phyloP scores from a whole-genome alignment of 2,113 vertebrate genomes.

The Vulpes lagopus region DNA sequence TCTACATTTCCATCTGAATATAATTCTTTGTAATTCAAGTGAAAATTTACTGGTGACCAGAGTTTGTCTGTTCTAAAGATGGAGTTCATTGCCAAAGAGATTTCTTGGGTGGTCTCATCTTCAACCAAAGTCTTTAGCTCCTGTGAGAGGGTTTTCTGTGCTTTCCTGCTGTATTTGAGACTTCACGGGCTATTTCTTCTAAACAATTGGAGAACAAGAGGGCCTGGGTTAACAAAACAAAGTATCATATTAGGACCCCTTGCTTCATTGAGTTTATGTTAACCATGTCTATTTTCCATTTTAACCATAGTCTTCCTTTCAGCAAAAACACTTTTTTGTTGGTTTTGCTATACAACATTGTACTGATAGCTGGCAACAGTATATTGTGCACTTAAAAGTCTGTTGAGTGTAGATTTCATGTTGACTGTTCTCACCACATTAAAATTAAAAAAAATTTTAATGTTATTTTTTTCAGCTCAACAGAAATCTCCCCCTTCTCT shows the following conservation, averaged over 20 bases:
- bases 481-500: not conserved
- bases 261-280: not conserved
- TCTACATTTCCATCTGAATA: conserved; percentile 59
- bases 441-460: not conserved
- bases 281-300: not conserved
- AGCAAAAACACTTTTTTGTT: not conserved
- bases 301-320: not conserved
- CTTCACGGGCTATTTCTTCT: conserved; percentile 20
- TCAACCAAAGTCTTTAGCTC: not conserved
- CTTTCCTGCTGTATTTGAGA: not conserved
- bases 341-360: not conserved
- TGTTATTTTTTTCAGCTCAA: not conserved
- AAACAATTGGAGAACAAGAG: not conserved
- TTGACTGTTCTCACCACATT: not conserved
- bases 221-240: not conserved
- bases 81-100: not conserved
- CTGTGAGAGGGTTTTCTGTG: not conserved
- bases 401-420: not conserved
- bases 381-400: not conserved
- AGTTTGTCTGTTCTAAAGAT: conserved; percentile 34
- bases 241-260: not conserved
- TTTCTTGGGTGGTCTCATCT: conserved; percentile 44
- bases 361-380: not conserved
- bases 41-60: conserved; percentile 45
- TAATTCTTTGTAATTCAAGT: not conserved